Percentiles rank a stretch among this genome's conserved stretches.
Conservation (phyloP, 1,140 invertebrate species). For the Drosophila nasuta region DNA sequence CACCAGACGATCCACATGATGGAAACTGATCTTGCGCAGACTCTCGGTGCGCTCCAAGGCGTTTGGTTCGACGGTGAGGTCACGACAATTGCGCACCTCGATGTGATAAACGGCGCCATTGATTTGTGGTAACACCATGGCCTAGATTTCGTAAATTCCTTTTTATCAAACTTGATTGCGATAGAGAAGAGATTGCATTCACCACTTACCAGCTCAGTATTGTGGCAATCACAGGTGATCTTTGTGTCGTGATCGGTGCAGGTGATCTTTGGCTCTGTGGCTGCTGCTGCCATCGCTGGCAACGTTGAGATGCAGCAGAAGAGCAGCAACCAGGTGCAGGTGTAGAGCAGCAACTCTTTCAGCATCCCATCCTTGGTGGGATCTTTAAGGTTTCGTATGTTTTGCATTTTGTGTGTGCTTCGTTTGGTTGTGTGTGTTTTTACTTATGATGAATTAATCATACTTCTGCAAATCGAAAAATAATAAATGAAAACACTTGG, state of each 20-base stretch:
- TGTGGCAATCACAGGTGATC: conserved; percentile 77
- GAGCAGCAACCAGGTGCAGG: conserved; percentile 13
- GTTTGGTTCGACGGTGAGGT: conserved; percentile 63
- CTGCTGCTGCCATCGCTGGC: conserved; percentile 8
- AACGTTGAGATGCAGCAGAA: not conserved
- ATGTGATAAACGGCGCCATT: conserved; percentile 66
- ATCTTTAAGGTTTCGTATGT: conserved; percentile 76
- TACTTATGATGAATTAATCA: conserved; percentile 45
- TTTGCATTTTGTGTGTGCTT: conserved; percentile 54
- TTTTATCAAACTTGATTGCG: too few species aligned
- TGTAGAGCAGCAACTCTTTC: conserved; percentile 6
- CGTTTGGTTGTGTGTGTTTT: conserved; percentile 3
- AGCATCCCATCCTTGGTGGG: conserved; percentile 41
- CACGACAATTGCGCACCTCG: conserved; percentile 73
- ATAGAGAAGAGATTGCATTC: not conserved
- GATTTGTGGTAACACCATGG: conserved; percentile 64
- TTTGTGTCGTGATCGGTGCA: conserved; percentile 75
- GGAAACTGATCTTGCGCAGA: conserved; percentile 85
- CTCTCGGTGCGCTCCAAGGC: conserved; percentile 85
- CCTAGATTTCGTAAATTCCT: conserved; percentile 33
- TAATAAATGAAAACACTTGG: conserved; percentile 11
- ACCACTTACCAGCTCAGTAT: conserved; percentile 70
- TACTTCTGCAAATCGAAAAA: conserved; percentile 15
- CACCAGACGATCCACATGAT: conserved; percentile 85
- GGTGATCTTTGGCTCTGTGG: conserved; percentile 53